These are phyloP conservation scores for Cyphomyrus plagiostoma DNA, from an alignment of 2,113 vertebrate genomes.

Conservation along the genomic window DNA sequence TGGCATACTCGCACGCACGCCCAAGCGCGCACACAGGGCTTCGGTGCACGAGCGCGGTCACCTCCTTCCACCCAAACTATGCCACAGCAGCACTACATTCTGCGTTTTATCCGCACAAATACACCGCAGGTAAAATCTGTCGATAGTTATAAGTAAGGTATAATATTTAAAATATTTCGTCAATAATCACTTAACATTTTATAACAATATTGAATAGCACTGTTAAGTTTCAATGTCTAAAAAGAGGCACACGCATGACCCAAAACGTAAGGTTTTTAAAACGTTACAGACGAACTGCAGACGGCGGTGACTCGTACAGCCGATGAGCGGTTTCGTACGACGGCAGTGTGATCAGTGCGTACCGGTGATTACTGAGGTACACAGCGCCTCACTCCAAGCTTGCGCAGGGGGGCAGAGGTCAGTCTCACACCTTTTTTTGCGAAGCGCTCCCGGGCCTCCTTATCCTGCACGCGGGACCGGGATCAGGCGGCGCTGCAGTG, in stretches of 20 bases:
- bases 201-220: background rate
- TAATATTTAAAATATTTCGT: background rate
- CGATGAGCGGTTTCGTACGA: background rate
- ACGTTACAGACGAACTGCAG: background rate
- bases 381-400: background rate
- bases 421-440: background rate
- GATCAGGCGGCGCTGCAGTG: background rate
- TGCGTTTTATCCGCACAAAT: background rate
- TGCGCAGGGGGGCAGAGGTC: background rate
- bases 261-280: background rate
- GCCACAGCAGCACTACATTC: background rate
- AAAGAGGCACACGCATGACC: background rate
- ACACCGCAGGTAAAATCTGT: background rate
- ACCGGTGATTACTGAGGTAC: background rate
- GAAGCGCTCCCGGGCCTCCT: background rate
- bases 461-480: background rate
- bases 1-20: conserved; percentile 29
- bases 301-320: background rate
- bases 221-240: background rate
- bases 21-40: background rate
- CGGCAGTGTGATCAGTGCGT: background rate
- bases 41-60: background rate
- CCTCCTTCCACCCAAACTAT: background rate
- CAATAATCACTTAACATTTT: background rate
- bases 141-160: background rate